These are phyloP conservation scores for Cavia porcellus DNA, from an alignment of 2,113 vertebrate genomes.

Conservation along the genomic window DNA sequence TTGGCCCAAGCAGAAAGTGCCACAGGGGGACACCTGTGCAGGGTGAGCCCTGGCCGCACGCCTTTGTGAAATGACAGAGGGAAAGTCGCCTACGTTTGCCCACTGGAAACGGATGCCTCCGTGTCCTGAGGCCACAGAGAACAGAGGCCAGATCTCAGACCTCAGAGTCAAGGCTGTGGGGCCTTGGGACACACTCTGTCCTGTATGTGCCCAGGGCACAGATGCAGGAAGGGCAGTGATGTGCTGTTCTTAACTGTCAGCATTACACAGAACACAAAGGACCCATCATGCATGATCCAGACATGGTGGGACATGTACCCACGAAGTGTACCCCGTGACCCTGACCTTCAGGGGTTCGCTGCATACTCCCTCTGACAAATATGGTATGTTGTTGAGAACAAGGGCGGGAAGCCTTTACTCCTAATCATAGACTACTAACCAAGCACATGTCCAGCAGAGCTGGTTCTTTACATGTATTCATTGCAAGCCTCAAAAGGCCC, in stretches of 20 bases:
- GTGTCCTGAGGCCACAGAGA: neutral
- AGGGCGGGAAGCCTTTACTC: neutral
- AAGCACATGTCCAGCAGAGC: neutral
- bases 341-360: neutral
- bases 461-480: fast-evolving
- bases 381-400: neutral
- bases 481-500: neutral
- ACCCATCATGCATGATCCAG: neutral
- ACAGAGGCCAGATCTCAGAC: neutral
- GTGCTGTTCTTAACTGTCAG: neutral
- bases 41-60: neutral
- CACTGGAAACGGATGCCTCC: neutral
- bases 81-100: neutral
- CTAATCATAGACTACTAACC: neutral
- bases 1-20: neutral
- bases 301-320: neutral
- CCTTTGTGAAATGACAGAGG: neutral
- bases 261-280: neutral
- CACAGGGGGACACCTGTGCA: no score
- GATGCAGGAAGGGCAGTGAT: neutral
- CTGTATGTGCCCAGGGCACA: neutral
- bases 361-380: neutral
- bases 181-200: neutral
- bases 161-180: neutral
- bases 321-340: neutral